These are phyloP conservation scores for Microcebus griseorufus DNA, from an alignment of 2,113 vertebrate genomes.

Conservation along the genomic window DNA sequence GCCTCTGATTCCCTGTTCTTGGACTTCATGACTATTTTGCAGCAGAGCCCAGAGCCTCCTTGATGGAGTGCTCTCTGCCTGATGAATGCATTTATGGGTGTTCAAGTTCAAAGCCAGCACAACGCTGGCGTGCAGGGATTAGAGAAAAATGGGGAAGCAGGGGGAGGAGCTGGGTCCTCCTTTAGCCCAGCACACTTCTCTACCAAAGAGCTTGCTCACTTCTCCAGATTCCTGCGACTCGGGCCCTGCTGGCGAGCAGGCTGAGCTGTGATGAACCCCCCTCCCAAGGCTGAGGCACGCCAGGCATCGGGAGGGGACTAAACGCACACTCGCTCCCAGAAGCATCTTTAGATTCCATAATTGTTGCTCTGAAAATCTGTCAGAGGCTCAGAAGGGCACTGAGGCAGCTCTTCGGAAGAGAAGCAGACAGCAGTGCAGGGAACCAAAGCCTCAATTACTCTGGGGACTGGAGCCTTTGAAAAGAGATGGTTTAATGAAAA, in stretches of 20 bases:
- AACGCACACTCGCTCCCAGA: neutral
- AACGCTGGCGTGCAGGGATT: neutral
- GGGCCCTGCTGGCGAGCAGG: neutral
- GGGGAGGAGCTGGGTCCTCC: neutral
- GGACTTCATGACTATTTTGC: neutral
- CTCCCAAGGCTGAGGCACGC: neutral
- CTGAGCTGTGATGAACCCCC: neutral
- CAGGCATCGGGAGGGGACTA: accelerated
- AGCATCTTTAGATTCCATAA: constrained; percentile 73
- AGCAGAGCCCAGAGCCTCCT: neutral
- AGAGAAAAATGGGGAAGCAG: neutral
- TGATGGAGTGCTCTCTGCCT: neutral
- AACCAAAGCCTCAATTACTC: constrained; percentile 68
- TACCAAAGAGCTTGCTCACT: neutral
- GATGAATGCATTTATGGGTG: neutral
- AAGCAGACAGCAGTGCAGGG: constrained; percentile 41
- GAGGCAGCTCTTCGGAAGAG: constrained; percentile 74
- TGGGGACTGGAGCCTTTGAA: neutral
- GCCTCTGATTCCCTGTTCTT: neutral
- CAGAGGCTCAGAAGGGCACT: constrained; percentile 66
- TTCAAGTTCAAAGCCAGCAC: constrained; percentile 30
- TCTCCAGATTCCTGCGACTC: neutral
- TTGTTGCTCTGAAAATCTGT: constrained; percentile 80
- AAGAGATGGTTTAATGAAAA: constrained; percentile 72
- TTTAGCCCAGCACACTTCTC: accelerated